phyloP scores from a whole-genome alignment of 2,888 invertebrate species.

The Hypolimnas misippus region DNA sequence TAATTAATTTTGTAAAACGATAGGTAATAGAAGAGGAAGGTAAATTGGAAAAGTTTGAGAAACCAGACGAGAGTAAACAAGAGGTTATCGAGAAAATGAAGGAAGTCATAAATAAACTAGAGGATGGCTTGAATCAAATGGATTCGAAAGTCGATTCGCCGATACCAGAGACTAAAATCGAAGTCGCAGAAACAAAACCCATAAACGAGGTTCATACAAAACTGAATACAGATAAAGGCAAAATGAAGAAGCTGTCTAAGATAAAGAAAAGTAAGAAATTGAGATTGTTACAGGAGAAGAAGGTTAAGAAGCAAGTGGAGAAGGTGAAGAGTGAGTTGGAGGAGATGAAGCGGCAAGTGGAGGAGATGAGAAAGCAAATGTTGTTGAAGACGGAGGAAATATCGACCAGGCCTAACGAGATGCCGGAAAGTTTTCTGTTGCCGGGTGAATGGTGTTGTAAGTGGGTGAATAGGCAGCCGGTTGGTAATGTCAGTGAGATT shows the following conservation, averaged over 20 bases:
- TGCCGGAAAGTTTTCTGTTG: conserved; percentile 63
- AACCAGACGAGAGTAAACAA: conserved; percentile 61
- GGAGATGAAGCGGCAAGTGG: conserved; percentile 69
- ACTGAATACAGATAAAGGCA: conserved; percentile 39
- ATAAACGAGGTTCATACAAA: conserved; percentile 36
- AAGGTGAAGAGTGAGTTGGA: conserved; percentile 68
- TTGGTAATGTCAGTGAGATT: conserved; percentile 82
- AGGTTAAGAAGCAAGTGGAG: conserved; percentile 68
- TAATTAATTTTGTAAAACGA: conserved; percentile 8
- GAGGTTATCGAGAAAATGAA: conserved; percentile 72
- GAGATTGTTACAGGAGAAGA: conserved; percentile 61
- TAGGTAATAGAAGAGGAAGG: conserved; percentile 68
- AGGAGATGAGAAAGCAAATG: conserved; percentile 70
- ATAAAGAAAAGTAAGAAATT: conserved; percentile 64
- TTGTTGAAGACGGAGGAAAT: conserved; percentile 56
- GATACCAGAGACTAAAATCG: conserved; percentile 46
- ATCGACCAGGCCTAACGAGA: conserved; percentile 42
- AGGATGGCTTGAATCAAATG: conserved; percentile 60
- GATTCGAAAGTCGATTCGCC: conserved; percentile 50
- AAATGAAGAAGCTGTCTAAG: conserved; percentile 55
- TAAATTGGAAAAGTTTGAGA: conserved; percentile 68
- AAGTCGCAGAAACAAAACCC: conserved; percentile 42
- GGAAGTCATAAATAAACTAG: conserved; percentile 72
- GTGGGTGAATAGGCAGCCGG: conserved; percentile 89
- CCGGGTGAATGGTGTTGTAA: conserved; percentile 86